A percentile compares a stretch with the other conserved stretches of the same genome.
These are phyloP conservation scores for Aspidapion aeneum DNA, from an alignment of 2,888 invertebrate species.

Conservation along the genomic window DNA sequence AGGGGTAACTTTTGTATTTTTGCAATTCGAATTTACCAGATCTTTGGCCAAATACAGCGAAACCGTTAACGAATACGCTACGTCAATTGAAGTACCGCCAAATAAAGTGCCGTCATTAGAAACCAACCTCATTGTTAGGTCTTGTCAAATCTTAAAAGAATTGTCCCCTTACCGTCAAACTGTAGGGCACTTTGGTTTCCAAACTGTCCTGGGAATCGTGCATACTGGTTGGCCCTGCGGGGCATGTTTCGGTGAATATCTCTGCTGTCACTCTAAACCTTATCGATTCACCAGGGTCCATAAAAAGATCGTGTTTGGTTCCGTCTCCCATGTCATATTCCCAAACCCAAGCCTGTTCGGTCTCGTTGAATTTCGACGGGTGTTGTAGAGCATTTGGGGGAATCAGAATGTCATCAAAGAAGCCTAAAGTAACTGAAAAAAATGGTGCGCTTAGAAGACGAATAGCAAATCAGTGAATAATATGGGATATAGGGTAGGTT, in stretches of 20 bases:
- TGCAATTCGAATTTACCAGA: too few relatives aligned
- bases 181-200: constrained; percentile 60
- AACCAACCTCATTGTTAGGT: too few relatives aligned
- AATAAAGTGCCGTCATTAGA: too few relatives aligned
- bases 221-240: constrained; percentile 59
- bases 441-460: too few relatives aligned
- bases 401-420: constrained; percentile 96
- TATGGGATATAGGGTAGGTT: too few relatives aligned
- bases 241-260: constrained; percentile 85
- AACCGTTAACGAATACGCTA: too few relatives aligned
- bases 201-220: constrained; percentile 46
- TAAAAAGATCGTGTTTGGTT: constrained; percentile 82
- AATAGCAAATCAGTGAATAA: too few relatives aligned
- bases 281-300: constrained; percentile 87
- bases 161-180: constrained; percentile 60
- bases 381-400: constrained; percentile 89
- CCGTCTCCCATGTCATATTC: constrained; percentile 85
- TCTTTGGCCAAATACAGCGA: too few relatives aligned
- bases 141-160: too few relatives aligned
- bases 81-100: too few relatives aligned
- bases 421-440: constrained; percentile 83
- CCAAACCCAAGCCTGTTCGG: constrained; percentile 95
- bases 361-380: constrained; percentile 89
- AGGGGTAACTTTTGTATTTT: too few relatives aligned
- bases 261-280: constrained; percentile 89